Base-by-base conservation (phyloP, 2,113 vertebrate genomes). In the Camelus bactrianus region DNA sequence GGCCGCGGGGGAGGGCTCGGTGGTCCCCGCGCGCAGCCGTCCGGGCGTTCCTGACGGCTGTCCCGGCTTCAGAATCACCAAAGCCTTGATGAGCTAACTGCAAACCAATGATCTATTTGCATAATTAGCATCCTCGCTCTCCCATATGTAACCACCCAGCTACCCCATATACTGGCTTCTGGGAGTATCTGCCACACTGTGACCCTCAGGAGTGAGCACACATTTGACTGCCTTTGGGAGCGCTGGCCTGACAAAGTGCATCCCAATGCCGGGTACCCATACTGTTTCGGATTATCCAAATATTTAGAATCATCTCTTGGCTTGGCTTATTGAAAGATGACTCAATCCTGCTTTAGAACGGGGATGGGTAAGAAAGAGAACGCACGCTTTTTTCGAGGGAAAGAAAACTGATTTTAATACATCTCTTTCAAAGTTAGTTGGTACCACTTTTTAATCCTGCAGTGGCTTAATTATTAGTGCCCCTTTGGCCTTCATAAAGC, bases 371-470 rank as follows among this genome's bases (percentile, higher is more conserved):
- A 73, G 38, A 42, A 54, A 54, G 14, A 24, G 13, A 83, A 67
- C 24, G 62, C 52, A 69, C 0, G 16, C 9, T 13, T 50, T 38
- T 96, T 72, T 72, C 80, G 54, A 69, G n/a, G 42, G n/a, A 56
- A 83, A 94, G 22, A 83, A 93, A 28, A n/a, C 52, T 26, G 17
- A 2, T 46, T 80, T 82, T 7, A 80, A 56, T 72, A 46, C 12
- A 32, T 93, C n/a, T 58, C 32, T 73, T 97, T 16, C 48, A 70
- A 82, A 84, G 72, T 83, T 72, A 73, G 72, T 11, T 56, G 88
- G 42, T 0, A 48, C 38, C 65, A 13, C 11, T 73, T 82, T 62
- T 79, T 46, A 60, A 58, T 64, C 46, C 20, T 72, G n/a, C 30
- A 73, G 30, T 11, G 28, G 13, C 22, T 4, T 10, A 10, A 8